Conservation (phyloP, 2,113 vertebrate genomes). For the Megalops atlanticus region DNA sequence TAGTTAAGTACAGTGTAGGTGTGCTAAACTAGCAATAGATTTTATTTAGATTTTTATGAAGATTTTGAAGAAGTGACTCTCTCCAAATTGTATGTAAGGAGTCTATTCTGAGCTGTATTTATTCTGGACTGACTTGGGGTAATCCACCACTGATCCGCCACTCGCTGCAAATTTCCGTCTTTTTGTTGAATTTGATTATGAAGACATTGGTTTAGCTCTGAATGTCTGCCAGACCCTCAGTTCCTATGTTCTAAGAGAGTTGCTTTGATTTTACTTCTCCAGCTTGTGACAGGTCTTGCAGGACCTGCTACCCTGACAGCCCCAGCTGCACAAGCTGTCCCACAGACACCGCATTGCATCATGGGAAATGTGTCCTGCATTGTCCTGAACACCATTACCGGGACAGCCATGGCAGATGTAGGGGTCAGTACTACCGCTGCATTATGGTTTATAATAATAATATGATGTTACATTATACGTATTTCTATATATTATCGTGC, state of each 20-base stretch:
- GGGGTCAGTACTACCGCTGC: constrained; percentile 66
- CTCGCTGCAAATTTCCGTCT: neutral
- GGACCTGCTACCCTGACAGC: constrained; percentile 74
- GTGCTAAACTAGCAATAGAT: too few relatives aligned
- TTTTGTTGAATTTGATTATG: neutral
- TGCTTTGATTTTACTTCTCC: constrained; percentile 32
- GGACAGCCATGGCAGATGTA: constrained; percentile 68
- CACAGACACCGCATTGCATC: constrained; percentile 65
- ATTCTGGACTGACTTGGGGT: neutral
- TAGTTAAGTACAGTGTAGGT: too few relatives aligned
- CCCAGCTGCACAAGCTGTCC: constrained; percentile 76
- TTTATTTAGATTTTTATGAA: too few relatives aligned
- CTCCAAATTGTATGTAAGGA: too few relatives aligned
- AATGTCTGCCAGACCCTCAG: neutral
- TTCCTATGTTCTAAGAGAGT: constrained; percentile 31
- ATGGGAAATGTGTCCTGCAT: constrained; percentile 74
- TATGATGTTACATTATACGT: neutral
- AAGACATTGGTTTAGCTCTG: constrained; percentile 33
- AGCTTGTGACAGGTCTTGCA: constrained; percentile 84
- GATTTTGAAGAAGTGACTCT: too few relatives aligned
- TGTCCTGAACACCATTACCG: constrained; percentile 76
- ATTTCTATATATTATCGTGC: neutral
- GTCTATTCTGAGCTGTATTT: too few relatives aligned
- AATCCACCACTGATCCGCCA: neutral
- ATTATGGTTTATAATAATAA: neutral